Evolutionary conservation across 2,888 invertebrate genomes (phyloP).

Genomic region (Dione juno): DNA sequence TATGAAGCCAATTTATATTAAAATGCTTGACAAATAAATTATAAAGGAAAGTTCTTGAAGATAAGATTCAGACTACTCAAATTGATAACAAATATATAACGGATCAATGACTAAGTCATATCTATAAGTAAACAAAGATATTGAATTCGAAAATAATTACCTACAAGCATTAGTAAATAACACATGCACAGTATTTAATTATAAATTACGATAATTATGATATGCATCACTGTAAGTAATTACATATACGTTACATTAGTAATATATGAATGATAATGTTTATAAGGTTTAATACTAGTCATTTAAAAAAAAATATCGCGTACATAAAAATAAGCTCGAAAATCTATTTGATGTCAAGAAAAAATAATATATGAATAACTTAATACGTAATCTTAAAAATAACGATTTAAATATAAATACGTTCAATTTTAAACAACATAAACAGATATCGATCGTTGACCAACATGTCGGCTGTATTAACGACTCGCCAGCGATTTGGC

Average conservation of each 20-base stretch:
- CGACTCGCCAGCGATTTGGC: slow-evolving; percentile 74
- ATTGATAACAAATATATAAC: not conserved
- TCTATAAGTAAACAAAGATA: slow-evolving; percentile 17
- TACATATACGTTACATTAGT: not conserved
- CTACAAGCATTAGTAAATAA: slow-evolving; percentile 12
- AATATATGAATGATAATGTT: not conserved
- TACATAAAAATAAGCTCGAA: not conserved
- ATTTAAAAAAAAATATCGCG: too few relatives aligned
- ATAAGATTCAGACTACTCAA: slow-evolving; percentile 15
- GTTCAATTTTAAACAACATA: slow-evolving; percentile 56
- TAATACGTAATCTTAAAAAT: slow-evolving; percentile 25
- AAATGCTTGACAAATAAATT: not conserved
- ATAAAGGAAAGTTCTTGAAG: slow-evolving; percentile 17
- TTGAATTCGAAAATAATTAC: slow-evolving; percentile 10
- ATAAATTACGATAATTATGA: not conserved
- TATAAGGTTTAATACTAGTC: not conserved
- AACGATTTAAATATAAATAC: slow-evolving; percentile 43
- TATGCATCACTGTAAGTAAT: not conserved
- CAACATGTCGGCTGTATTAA: slow-evolving; percentile 74
- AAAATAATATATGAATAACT: not conserved
- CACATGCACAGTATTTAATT: not conserved
- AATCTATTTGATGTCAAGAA: not conserved
- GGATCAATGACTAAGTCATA: slow-evolving; percentile 16
- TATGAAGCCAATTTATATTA: not conserved
- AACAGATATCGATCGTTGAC: slow-evolving; percentile 73